phyloP scores from a whole-genome alignment of 2,113 vertebrate species.

The Clarias batrachus region DNA sequence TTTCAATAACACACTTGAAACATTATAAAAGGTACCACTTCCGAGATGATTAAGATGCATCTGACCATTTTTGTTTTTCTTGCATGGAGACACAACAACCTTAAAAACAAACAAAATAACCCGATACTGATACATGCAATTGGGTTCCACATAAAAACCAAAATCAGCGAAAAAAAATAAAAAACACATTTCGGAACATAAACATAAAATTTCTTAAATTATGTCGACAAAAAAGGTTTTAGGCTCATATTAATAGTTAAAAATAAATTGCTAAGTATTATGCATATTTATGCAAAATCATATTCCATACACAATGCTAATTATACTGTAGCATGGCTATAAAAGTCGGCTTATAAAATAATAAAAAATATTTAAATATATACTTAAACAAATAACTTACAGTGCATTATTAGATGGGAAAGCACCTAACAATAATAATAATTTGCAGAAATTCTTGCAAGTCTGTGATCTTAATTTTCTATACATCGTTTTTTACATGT shows the following conservation, averaged over 20 bases:
- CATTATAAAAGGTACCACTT: background rate
- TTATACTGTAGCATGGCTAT: no score
- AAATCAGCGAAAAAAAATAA: background rate
- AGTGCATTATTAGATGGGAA: background rate
- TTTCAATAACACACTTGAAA: background rate
- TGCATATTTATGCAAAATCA: no score
- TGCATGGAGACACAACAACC: background rate
- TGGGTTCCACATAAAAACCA: background rate
- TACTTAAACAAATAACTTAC: background rate
- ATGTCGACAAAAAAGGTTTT: background rate
- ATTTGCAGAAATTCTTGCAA: background rate
- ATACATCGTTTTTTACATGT: background rate
- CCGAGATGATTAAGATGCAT: background rate
- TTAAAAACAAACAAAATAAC: background rate
- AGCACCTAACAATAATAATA: background rate
- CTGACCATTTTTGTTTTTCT: background rate
- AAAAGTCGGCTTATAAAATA: background rate
- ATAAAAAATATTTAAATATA: background rate
- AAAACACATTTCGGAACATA: background rate
- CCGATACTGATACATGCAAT: background rate
- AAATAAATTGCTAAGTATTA: background rate
- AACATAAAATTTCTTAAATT: background rate
- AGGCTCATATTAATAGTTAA: no score
- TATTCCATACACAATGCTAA: no score
- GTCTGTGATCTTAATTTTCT: background rate